Conservation (phyloP, 1,140 invertebrate genomes). For the Calephelis virginiensis region DNA sequence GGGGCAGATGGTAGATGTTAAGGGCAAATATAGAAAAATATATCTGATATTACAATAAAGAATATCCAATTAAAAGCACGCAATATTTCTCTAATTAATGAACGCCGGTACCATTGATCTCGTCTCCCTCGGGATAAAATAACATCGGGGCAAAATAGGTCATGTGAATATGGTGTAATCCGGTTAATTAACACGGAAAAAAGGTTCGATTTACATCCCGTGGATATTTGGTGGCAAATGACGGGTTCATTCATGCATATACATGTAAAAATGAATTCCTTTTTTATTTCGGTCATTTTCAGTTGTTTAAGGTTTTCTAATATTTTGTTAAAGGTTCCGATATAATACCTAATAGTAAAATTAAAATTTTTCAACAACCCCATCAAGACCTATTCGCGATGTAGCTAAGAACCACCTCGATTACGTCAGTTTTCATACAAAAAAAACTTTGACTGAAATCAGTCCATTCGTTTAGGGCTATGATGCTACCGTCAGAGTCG, state of each 20-base stretch:
- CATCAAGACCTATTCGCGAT: too few species aligned
- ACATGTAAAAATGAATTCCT: not conserved
- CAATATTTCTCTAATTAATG: slow-evolving; percentile 54
- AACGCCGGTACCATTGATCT: slow-evolving; percentile 23
- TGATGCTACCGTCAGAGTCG: too few species aligned
- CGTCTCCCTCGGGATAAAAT: slow-evolving; percentile 32
- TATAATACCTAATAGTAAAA: too few species aligned
- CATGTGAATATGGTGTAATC: slow-evolving; percentile 44
- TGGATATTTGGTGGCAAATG: slow-evolving; percentile 34
- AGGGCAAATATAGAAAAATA: slow-evolving; percentile 8
- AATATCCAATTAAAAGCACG: slow-evolving; percentile 38
- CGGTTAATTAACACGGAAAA: slow-evolving; percentile 52
- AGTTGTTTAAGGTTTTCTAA: too few species aligned
- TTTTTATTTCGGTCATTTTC: too few species aligned
- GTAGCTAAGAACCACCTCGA: too few species aligned
- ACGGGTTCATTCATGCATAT: slow-evolving; percentile 42
- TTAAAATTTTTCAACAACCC: too few species aligned
- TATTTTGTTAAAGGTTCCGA: too few species aligned
- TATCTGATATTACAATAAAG: slow-evolving; percentile 20
- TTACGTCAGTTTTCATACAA: too few species aligned
- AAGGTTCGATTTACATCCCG: slow-evolving; percentile 50
- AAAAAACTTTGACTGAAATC: too few species aligned
- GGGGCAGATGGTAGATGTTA: not conserved
- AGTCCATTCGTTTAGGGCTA: too few species aligned
- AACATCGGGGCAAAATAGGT: slow-evolving; percentile 47